Conservation (phyloP, 2,113 vertebrate species). For the Pseudopipra pipra region DNA sequence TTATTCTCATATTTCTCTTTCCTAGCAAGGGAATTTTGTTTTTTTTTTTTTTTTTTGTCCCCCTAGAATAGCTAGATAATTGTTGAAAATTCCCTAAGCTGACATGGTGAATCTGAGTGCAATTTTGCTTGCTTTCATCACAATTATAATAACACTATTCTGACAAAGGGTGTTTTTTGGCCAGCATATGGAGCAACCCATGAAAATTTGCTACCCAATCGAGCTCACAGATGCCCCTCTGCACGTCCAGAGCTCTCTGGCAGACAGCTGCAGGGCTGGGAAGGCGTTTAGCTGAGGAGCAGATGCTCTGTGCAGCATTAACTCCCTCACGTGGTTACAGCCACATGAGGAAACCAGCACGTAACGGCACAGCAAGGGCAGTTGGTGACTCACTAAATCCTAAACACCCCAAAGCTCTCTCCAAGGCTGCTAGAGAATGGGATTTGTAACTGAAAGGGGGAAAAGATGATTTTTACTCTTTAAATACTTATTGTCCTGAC, state of each 20-base stretch:
- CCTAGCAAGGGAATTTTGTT: background rate
- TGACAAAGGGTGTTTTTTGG: background rate
- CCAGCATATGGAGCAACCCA: background rate
- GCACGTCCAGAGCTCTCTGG: background rate
- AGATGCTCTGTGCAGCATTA: constrained; percentile 46
- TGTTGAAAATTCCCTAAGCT: background rate
- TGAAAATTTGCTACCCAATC: background rate
- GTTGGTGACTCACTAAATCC: background rate
- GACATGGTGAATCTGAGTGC: background rate
- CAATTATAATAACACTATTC: background rate
- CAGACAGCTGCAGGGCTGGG: constrained; percentile 27
- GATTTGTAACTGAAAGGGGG: background rate
- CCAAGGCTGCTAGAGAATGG: background rate
- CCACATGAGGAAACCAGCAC: background rate
- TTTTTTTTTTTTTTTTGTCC: accelerated
- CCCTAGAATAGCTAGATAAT: background rate
- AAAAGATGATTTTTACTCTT: background rate
- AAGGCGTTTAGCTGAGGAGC: background rate
- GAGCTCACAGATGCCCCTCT: background rate
- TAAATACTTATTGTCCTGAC: background rate
- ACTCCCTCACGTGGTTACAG: constrained; percentile 36
- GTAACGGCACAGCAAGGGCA: background rate
- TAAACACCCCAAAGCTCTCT: background rate
- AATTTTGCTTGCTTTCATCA: background rate
- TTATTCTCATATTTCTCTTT: background rate